Percentiles rank a stretch among this genome's conserved stretches.
Conservation (phyloP, 2,888 invertebrate genomes). For the Drosophila subquinaria region DNA sequence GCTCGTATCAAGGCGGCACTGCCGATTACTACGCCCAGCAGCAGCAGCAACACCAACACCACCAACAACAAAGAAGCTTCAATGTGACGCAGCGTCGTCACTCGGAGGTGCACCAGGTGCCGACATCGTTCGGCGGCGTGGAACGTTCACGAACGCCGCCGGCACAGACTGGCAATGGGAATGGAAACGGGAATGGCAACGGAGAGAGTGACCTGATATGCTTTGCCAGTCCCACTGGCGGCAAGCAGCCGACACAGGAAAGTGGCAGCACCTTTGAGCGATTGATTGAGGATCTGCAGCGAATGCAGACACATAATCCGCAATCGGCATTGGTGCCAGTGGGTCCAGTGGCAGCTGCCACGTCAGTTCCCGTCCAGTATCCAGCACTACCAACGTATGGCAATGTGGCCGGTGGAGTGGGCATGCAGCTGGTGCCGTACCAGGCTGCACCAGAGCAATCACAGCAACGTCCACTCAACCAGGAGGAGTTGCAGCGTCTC, state of each 20-base stretch:
- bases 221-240: constrained; percentile 88
- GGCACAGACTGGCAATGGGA: constrained; percentile 43
- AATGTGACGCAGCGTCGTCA: constrained; percentile 71
- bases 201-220: constrained; percentile 89
- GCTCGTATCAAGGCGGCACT: constrained; percentile 70
- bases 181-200: constrained; percentile 20
- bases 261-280: constrained; percentile 86
- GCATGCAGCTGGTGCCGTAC: constrained; percentile 83
- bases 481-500: constrained; percentile 83
- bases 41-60: constrained; percentile 50
- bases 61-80: constrained; percentile 52
- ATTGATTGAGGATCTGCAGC: constrained; percentile 87
- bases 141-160: constrained; percentile 79
- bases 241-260: constrained; percentile 84
- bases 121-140: constrained; percentile 13
- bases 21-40: constrained; percentile 52
- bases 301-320: constrained; percentile 73
- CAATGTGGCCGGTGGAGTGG: constrained; percentile 35
- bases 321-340: constrained; percentile 76
- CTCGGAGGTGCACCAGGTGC: constrained; percentile 67
- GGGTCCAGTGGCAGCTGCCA: constrained; percentile 71
- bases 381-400: constrained; percentile 44
- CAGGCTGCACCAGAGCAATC: constrained; percentile 67
- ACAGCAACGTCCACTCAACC: constrained; percentile 83
- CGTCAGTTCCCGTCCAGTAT: constrained; percentile 45